Conservation (phyloP, 1,140 invertebrate genomes). For the Ceratosolen fusciceps region DNA sequence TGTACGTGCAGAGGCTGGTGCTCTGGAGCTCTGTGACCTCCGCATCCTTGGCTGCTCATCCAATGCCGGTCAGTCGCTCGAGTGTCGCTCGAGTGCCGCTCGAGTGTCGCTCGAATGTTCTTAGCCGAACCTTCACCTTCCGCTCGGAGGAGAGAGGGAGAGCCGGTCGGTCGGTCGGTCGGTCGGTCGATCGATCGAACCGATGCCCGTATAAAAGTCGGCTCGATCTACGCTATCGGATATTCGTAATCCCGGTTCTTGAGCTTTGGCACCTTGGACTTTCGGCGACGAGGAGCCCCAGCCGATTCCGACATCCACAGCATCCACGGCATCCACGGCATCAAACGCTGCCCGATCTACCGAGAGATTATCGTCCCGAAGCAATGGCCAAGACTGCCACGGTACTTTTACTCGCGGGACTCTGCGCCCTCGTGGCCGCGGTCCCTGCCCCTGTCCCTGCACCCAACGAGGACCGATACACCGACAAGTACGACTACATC, state of each 20-base stretch:
- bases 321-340: not conserved
- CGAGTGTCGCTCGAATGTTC: constrained; percentile 24
- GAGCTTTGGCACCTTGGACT: not conserved
- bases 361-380: too few relatives aligned
- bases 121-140: constrained; percentile 9
- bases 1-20: too few relatives aligned
- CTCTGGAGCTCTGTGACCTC: constrained; percentile 23
- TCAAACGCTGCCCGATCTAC: too few relatives aligned
- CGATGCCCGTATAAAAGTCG: constrained; percentile 30
- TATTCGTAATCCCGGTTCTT: constrained; percentile 8
- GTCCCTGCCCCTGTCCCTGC: too few relatives aligned
- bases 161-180: too few relatives aligned
- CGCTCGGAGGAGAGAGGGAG: not conserved
- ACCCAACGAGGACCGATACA: constrained; percentile 58
- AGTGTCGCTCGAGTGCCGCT: constrained; percentile 3
- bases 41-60: constrained; percentile 6
- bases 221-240: not conserved
- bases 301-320: not conserved
- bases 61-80: constrained; percentile 11
- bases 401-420: constrained; percentile 15
- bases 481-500: constrained; percentile 66
- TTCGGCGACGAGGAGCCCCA: too few relatives aligned
- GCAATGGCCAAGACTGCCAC: too few relatives aligned
- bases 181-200: not conserved
- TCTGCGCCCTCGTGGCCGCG: constrained; percentile 35